Conservation (phyloP, 2,113 vertebrate genomes). For the Ptilonorhynchus violaceus region DNA sequence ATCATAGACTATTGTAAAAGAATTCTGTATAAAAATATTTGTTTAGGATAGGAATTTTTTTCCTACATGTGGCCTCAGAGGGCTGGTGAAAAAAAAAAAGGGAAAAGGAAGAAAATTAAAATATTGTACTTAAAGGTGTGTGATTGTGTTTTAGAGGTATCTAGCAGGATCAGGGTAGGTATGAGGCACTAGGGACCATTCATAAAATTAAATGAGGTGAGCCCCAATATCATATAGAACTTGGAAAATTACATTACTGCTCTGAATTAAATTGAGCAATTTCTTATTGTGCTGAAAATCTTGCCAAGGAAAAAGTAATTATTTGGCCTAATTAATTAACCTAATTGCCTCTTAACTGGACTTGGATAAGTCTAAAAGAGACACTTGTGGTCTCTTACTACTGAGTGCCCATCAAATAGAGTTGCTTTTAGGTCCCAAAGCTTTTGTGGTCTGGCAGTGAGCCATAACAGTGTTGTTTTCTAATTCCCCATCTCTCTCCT, state of each 20-base stretch:
- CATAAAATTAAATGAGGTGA: background rate
- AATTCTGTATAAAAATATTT: background rate
- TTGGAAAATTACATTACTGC: background rate
- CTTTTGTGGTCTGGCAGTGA: background rate
- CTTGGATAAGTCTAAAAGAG: background rate
- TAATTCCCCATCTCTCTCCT: background rate
- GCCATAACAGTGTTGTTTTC: background rate
- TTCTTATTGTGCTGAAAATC: background rate
- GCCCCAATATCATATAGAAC: background rate
- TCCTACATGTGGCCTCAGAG: background rate
- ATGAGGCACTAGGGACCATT: background rate
- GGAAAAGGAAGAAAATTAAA: background rate
- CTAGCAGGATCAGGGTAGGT: background rate
- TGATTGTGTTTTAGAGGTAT: background rate
- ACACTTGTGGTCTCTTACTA: background rate
- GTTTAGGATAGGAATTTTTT: background rate
- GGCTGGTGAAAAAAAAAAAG: accelerated
- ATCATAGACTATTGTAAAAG: background rate
- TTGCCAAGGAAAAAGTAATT: background rate
- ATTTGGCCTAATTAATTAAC: conserved; percentile 29
- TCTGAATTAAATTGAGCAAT: background rate
- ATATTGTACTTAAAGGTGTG: background rate
- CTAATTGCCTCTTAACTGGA: background rate
- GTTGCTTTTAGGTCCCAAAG: background rate
- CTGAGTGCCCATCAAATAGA: background rate